Conservation (phyloP, 1,140 invertebrate genomes). For the Brachionus sp. region DNA sequence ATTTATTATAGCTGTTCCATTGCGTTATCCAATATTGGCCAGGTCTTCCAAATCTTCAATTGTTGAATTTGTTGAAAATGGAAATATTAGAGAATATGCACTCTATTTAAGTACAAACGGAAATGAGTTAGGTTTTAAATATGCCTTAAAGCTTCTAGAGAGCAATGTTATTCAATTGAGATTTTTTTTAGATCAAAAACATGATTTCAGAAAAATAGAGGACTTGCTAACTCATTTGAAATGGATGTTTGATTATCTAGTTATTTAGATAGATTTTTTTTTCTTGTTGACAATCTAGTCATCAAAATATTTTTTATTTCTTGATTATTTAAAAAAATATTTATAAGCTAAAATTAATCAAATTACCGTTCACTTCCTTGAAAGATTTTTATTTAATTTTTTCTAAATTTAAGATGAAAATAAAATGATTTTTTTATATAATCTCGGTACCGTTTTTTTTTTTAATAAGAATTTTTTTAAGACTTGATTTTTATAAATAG, state of each 20-base stretch:
- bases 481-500: too few relatives aligned
- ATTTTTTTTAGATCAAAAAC: not conserved
- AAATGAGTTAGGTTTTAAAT: not conserved
- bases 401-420: not conserved
- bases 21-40: not conserved
- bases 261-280: not conserved
- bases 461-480: too few relatives aligned
- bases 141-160: not conserved
- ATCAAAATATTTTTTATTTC: not conserved
- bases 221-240: slow-evolving; percentile 5
- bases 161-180: slow-evolving; percentile 28
- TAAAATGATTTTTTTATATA: not conserved
- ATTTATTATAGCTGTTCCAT: not conserved
- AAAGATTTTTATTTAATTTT: not conserved
- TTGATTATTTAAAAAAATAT: not conserved
- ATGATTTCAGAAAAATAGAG: not conserved
- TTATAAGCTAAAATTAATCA: slow-evolving; percentile 6
- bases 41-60: slow-evolving; percentile 21
- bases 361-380: not conserved
- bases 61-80: slow-evolving; percentile 18
- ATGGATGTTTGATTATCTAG: slow-evolving; percentile 25
- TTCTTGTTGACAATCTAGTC: not conserved
- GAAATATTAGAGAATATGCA: not conserved
- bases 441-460: too few relatives aligned
- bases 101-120: not conserved